Conservation (phyloP, 1,140 invertebrate species). For the Zaprionus gabonicus region DNA sequence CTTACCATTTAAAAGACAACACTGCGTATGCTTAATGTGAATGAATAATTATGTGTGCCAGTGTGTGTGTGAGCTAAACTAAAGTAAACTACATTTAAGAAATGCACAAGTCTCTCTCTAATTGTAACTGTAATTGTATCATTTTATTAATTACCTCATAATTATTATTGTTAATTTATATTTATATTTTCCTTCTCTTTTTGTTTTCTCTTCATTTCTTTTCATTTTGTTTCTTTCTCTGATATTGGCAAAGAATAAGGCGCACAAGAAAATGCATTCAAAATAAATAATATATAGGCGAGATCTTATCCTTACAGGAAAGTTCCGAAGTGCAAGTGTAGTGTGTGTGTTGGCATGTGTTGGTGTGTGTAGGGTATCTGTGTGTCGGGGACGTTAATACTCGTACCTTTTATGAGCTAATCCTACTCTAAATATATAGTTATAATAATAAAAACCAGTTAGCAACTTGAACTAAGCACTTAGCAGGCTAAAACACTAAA, state of each 20-base stretch:
- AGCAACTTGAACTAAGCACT: conserved; percentile 73
- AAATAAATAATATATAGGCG: conserved; percentile 64
- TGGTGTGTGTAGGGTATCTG: conserved; percentile 20
- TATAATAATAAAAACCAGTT: conserved; percentile 68
- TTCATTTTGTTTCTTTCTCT: conserved; percentile 31
- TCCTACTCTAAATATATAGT: conserved; percentile 54
- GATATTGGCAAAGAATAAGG: conserved; percentile 71
- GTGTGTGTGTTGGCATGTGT: conserved; percentile 19
- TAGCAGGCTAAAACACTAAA: conserved; percentile 62
- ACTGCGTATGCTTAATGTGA: conserved; percentile 55
- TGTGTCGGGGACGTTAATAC: conserved; percentile 62
- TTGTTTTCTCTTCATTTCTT: conserved; percentile 13
- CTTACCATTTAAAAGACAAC: conserved; percentile 47
- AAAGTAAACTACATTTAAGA: conserved; percentile 79
- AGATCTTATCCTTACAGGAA: conserved; percentile 82
- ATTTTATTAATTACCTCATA: conserved; percentile 23
- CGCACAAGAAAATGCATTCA: conserved; percentile 52
- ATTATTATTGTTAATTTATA: conserved; percentile 33
- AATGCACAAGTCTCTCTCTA: conserved; percentile 79
- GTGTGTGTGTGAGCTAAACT: conserved; percentile 48
- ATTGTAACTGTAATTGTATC: conserved; percentile 45
- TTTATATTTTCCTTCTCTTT: conserved; percentile 13
- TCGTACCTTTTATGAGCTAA: conserved; percentile 49
- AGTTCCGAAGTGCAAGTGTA: conserved; percentile 71
- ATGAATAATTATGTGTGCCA: conserved; percentile 28